Conservation (phyloP, 2,113 vertebrate species). For the Crotophaga sulcirostris region DNA sequence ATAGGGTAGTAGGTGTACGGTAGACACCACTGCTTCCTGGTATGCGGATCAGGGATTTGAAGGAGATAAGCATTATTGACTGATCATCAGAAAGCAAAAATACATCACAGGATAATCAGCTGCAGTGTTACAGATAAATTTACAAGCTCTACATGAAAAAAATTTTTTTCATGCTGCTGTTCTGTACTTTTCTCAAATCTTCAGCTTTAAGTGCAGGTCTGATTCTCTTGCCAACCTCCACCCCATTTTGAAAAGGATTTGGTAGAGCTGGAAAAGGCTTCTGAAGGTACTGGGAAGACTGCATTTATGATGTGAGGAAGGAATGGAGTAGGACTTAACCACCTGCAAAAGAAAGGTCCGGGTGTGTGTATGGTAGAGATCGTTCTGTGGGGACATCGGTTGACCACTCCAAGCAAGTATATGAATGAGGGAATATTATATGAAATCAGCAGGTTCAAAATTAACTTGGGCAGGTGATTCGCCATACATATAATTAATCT, state of each 20-base stretch:
- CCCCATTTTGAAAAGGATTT: neutral
- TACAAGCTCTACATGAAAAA: neutral
- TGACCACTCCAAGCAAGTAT: neutral
- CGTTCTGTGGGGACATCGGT: neutral
- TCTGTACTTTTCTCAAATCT: neutral
- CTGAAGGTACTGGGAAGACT: neutral
- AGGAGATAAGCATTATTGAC: rapidly evolving
- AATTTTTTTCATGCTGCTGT: neutral
- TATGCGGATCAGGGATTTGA: neutral
- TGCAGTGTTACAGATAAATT: neutral
- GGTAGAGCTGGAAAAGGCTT: neutral
- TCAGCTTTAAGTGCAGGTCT: neutral
- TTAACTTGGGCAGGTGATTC: neutral
- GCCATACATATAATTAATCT: neutral
- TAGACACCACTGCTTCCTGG: neutral
- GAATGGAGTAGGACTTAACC: neutral
- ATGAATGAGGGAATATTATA: neutral
- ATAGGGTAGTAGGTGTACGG: neutral
- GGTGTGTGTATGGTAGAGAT: neutral
- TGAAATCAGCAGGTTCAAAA: neutral
- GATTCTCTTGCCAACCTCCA: neutral
- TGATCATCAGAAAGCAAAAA: neutral
- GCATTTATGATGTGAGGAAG: neutral
- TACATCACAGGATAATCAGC: neutral
- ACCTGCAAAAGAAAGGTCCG: neutral